These are phyloP conservation scores for Mohoua ochrocephala DNA, from an alignment of 2,113 vertebrate species.

Conservation along the genomic window DNA sequence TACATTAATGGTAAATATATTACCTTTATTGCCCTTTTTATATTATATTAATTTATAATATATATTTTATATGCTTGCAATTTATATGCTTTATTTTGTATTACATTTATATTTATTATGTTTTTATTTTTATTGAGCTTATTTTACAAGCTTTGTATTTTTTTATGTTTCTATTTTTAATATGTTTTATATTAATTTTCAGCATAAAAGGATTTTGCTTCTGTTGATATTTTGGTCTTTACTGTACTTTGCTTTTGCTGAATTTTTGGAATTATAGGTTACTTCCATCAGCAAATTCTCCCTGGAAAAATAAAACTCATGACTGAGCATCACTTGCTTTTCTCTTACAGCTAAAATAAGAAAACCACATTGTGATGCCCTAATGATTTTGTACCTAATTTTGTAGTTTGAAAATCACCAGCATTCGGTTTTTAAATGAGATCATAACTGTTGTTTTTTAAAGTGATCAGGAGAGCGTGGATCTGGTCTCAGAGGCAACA, in stretches of 20 bases:
- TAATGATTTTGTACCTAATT: background rate
- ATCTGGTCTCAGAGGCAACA: background rate
- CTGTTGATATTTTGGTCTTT: background rate
- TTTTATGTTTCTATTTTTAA: background rate
- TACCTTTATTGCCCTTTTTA: background rate
- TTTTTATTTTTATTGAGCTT: background rate
- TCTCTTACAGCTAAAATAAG: background rate
- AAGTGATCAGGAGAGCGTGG: background rate
- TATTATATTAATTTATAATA: background rate
- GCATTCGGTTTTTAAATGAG: background rate
- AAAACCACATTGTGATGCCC: background rate
- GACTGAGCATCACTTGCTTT: background rate
- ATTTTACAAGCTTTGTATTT: background rate
- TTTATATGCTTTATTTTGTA: background rate
- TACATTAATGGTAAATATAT: background rate
- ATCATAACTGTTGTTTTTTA: background rate
- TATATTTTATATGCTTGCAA: background rate
- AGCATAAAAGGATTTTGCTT: background rate
- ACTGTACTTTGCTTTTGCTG: background rate
- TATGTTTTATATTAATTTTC: background rate
- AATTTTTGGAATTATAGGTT: slow-evolving; percentile 3
- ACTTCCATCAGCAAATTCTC: slow-evolving; percentile 20
- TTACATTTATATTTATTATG: background rate
- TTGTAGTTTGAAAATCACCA: background rate
- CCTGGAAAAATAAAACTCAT: slow-evolving; percentile 8